A percentile compares a stretch with the other conserved stretches of the same genome.
These are phyloP conservation scores for Cacoxenus indagator DNA, from an alignment of 2,888 invertebrate genomes.

Conservation along the genomic window DNA sequence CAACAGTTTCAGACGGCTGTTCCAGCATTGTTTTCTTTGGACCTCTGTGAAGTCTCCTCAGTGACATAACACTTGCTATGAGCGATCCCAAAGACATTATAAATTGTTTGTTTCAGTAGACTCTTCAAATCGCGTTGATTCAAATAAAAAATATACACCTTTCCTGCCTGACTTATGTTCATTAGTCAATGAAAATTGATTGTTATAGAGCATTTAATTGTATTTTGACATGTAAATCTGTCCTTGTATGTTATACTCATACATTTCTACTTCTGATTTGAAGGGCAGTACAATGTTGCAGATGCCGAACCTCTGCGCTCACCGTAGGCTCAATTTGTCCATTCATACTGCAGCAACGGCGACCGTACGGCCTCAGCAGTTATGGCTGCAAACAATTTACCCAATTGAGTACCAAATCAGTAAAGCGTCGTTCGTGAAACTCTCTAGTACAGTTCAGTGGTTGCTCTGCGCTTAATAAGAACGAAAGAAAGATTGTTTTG, in stretches of 20 bases:
- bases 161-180: not conserved
- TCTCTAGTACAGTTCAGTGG: not conserved
- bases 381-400: not conserved
- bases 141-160: not conserved
- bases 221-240: not conserved
- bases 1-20: not conserved
- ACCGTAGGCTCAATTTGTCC: too few species aligned
- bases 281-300: too few species aligned
- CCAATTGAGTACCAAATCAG: not conserved
- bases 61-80: conserved; percentile 14
- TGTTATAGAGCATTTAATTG: not conserved
- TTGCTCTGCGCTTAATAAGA: not conserved
- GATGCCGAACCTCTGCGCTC: too few species aligned
- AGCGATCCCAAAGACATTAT: conserved; percentile 31
- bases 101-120: not conserved
- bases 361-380: not conserved
- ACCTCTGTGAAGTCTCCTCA: conserved; percentile 4
- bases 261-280: too few species aligned
- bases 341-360: too few species aligned
- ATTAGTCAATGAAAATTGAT: too few species aligned
- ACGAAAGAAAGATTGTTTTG: not conserved
- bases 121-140: too few species aligned
- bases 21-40: not conserved
- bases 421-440: conserved; percentile 3
- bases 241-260: not conserved